These are phyloP conservation scores for Cisticola juncidis DNA, from an alignment of 2,113 vertebrate genomes.

Conservation along the genomic window DNA sequence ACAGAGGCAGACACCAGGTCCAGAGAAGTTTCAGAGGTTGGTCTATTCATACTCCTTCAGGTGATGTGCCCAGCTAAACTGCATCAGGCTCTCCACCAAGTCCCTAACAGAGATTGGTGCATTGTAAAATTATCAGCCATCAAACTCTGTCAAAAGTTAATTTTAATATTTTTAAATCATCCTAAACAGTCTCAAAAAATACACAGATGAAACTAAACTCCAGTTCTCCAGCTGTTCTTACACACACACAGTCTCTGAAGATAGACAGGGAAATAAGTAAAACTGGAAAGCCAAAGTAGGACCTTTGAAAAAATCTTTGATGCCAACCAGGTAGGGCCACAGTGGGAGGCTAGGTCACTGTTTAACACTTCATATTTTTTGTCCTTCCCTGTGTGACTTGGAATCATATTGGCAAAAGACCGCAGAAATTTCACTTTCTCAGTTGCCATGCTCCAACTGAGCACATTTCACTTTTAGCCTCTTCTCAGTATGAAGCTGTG, in stretches of 20 bases:
- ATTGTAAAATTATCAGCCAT: neutral
- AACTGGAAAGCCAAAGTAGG: neutral
- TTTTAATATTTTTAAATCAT: neutral
- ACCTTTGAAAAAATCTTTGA: neutral
- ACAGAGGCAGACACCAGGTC: neutral
- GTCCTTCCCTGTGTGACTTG: neutral
- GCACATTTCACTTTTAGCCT: neutral
- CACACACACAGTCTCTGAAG: neutral
- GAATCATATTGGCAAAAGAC: neutral
- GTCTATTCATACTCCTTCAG: accelerated
- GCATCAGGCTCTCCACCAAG: neutral
- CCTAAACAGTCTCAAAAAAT: neutral
- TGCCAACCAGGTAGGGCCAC: neutral
- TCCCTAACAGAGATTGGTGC: neutral
- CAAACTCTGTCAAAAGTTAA: neutral
- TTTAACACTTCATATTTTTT: neutral
- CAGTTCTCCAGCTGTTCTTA: neutral
- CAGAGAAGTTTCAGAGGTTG: too few relatives aligned
- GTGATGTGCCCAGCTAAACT: neutral
- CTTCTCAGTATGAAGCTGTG: neutral
- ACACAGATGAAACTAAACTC: neutral
- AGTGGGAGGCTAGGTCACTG: neutral
- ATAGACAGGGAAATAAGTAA: neutral
- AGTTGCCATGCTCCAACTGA: neutral
- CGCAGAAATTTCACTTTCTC: neutral